Base-by-base conservation (phyloP, 2,113 vertebrate species). In the Otolemur garnettii region DNA sequence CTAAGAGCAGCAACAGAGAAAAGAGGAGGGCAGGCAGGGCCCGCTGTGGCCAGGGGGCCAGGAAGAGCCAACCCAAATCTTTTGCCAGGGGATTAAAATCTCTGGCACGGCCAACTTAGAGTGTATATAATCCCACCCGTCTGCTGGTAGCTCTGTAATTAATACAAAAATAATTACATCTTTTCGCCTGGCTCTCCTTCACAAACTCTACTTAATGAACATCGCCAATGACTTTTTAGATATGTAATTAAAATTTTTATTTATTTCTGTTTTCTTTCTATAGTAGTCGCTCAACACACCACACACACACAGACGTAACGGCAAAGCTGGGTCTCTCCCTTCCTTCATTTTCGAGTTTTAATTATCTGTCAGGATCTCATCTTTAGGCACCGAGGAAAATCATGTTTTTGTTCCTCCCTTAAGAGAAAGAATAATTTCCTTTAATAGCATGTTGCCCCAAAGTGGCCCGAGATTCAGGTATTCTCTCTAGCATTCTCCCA, bases 131-230 rank as follows among this genome's bases (percentile, higher is more conserved):
- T 75, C 89, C 96, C 57, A 87, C 15, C 22, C 96, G 93, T 96
- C 98, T 94, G 89, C 57, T 97, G 97, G 93, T 91, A 96, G 55
- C 86, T 97, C 75, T 93, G 89, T 97, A 98, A 98, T 98, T 97
- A 98, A 95, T 59, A 95, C 95, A 97, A 96, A 96, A 98, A 96
- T 94, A 96, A 98, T 97, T 74, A n/a, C 79, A 84, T 97, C 94
- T 82, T 66, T 96, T 87, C 28, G 82, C n/a, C 96, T 88, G 92
- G 57, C 96, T 97, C 72, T 96, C 97, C 96, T 95, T 92, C 77
- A 91, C 89, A 93, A 95, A 93, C 80, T 82, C 79, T 90, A n/a
- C 55, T 88, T 97, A 97, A 97, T 79, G 96, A 98, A 86, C 69
- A 69, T 4, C 35, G 75, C 93, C 97, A 87, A 17, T 60, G 19